Evolutionary conservation across 2,797 vertebrate genomes (phyloP).

Genomic region (Propithecus perrieri): DNA sequence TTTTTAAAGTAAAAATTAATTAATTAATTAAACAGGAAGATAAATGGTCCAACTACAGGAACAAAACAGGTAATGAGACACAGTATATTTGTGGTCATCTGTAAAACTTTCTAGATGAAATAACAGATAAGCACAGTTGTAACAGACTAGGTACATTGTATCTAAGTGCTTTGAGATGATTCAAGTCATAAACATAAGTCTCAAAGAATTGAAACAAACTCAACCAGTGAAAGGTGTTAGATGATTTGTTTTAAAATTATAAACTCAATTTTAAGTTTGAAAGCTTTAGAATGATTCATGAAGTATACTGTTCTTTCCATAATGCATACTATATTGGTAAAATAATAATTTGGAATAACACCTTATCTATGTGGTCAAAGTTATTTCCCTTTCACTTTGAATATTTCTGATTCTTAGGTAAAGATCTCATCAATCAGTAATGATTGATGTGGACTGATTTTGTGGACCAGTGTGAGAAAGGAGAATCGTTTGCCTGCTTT

Average conservation of each 20-base stretch:
- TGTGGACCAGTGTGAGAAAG: neutral
- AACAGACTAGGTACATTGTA: neutral
- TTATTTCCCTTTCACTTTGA: neutral
- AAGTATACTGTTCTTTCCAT: neutral
- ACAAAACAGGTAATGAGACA: neutral
- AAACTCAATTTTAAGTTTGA: constrained; percentile 40
- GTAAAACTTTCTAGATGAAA: constrained; percentile 1
- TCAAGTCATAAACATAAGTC: constrained; percentile 7
- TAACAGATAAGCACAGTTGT: neutral
- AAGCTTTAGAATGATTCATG: constrained; percentile 19
- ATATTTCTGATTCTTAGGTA: neutral
- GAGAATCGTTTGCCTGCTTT: neutral
- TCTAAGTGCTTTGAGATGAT: neutral
- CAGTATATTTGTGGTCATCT: neutral
- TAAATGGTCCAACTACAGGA: neutral
- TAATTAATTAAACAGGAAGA: neutral
- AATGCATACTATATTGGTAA: neutral
- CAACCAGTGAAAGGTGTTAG: neutral
- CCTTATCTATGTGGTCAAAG: neutral
- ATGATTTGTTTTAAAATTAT: constrained; percentile 54
- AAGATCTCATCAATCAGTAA: neutral
- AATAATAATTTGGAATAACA: neutral
- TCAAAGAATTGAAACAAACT: neutral
- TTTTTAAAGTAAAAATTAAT: constrained; percentile 11
- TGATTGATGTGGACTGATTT: neutral